Evolutionary conservation across 2,888 invertebrate genomes (phyloP).

Genomic region (Eudasyphora cyanicolor): DNA sequence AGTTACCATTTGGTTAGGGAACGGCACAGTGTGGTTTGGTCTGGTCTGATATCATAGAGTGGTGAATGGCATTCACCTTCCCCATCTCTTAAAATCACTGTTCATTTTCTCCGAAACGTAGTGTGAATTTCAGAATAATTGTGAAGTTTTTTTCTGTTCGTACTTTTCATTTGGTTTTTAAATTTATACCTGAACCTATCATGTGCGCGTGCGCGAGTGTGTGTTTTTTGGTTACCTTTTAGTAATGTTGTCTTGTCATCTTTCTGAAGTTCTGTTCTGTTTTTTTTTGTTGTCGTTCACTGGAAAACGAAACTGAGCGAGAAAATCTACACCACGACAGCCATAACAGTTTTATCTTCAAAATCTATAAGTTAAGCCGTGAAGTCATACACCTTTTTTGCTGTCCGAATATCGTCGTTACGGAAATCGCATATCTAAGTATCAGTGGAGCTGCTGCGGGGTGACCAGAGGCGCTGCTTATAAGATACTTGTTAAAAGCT

Average conservation of each 20-base stretch:
- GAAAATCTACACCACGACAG: constrained; percentile 28
- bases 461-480: too few relatives aligned
- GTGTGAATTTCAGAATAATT: constrained; percentile 57
- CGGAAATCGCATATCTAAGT: constrained; percentile 49
- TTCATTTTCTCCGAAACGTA: constrained; percentile 18
- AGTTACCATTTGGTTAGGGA: neutral
- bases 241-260: constrained; percentile 18
- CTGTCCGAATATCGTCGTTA: neutral
- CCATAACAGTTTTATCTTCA: constrained; percentile 54
- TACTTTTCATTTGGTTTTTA: neutral
- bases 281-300: constrained; percentile 17
- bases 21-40: neutral
- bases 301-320: constrained; percentile 34
- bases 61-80: constrained; percentile 13
- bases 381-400: constrained; percentile 55
- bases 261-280: neutral
- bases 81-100: neutral
- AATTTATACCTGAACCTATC: too few relatives aligned
- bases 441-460: constrained; percentile 38
- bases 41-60: neutral
- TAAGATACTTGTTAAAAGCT: too few relatives aligned
- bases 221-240: too few relatives aligned
- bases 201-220: too few relatives aligned
- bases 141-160: constrained; percentile 36
- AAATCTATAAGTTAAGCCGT: constrained; percentile 56